A percentile compares a stretch with the other conserved stretches of the same genome.
Conservation (phyloP, 2,797 vertebrate species). For the Rhinella marina region DNA sequence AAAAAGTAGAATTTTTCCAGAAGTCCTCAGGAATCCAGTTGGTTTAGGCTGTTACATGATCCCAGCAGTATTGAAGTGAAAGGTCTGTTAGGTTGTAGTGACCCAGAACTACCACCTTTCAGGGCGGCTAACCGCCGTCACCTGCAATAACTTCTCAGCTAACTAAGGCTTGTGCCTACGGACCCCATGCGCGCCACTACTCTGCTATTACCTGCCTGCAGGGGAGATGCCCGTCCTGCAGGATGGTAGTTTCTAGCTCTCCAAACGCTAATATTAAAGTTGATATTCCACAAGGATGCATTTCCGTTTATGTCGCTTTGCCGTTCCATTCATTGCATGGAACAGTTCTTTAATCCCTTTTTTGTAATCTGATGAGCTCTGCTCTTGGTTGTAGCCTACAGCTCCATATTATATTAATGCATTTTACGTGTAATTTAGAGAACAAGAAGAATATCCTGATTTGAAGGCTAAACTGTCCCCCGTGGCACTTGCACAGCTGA, state of each 20-base stretch:
- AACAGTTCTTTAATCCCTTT: slow-evolving; percentile 68
- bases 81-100: slow-evolving; percentile 72
- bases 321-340: slow-evolving; percentile 56
- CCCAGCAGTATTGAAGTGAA: slow-evolving; percentile 69
- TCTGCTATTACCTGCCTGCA: neutral
- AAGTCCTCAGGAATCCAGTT: neutral
- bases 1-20: neutral
- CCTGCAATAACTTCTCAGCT: slow-evolving; percentile 77
- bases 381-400: slow-evolving; percentile 71
- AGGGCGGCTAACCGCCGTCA: slow-evolving; percentile 91
- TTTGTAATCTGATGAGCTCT: slow-evolving; percentile 72
- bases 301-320: slow-evolving; percentile 21
- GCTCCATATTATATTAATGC: slow-evolving; percentile 79
- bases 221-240: neutral
- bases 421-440: slow-evolving; percentile 85
- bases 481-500: slow-evolving; percentile 92
- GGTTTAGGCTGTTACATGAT: slow-evolving; percentile 63
- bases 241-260: neutral
- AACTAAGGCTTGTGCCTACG: slow-evolving; percentile 39
- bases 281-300: slow-evolving; percentile 18
- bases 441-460: slow-evolving; percentile 82
- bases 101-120: slow-evolving; percentile 89
- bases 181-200: neutral
- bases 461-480: slow-evolving; percentile 91
- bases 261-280: slow-evolving; percentile 11